Conservation (phyloP, 2,888 invertebrate species). For the Hanleya hanleyi region DNA sequence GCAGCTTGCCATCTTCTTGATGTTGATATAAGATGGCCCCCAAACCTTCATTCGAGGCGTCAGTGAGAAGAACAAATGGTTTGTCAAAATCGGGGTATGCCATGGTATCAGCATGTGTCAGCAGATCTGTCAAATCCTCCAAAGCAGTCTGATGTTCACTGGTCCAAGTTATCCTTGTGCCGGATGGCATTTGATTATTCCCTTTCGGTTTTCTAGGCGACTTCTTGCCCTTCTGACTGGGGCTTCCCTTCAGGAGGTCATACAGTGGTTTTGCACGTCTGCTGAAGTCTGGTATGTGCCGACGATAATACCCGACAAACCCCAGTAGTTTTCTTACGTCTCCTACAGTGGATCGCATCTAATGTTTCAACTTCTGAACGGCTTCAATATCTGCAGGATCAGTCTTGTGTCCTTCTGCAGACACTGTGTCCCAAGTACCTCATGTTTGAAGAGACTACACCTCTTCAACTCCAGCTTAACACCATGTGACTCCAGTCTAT, state of each 20-base stretch:
- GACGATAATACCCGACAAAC: not conserved
- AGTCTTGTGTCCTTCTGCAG: not conserved
- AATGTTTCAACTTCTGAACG: not conserved
- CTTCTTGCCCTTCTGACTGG: not conserved
- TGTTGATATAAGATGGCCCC: slow-evolving; percentile 1
- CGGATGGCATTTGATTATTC: not conserved
- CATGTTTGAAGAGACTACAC: not conserved
- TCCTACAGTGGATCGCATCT: not conserved
- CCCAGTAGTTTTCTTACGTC: slow-evolving; percentile 9
- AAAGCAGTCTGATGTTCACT: not conserved
- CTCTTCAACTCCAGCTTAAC: no score
- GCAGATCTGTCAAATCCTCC: not conserved
- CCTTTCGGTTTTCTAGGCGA: not conserved
- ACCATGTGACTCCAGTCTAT: no score
- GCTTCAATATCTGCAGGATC: not conserved
- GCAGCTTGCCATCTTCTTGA: not conserved
- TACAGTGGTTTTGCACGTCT: not conserved
- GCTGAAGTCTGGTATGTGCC: not conserved
- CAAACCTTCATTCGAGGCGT: not conserved
- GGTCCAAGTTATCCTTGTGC: not conserved
- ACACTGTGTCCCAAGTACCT: not conserved
- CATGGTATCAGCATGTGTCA: not conserved
- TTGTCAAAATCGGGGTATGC: not conserved
- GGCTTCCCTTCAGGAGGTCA: not conserved
- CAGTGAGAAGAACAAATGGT: not conserved